Conservation (phyloP, 2,797 vertebrate species). For the Acestrorhynchus altus region DNA sequence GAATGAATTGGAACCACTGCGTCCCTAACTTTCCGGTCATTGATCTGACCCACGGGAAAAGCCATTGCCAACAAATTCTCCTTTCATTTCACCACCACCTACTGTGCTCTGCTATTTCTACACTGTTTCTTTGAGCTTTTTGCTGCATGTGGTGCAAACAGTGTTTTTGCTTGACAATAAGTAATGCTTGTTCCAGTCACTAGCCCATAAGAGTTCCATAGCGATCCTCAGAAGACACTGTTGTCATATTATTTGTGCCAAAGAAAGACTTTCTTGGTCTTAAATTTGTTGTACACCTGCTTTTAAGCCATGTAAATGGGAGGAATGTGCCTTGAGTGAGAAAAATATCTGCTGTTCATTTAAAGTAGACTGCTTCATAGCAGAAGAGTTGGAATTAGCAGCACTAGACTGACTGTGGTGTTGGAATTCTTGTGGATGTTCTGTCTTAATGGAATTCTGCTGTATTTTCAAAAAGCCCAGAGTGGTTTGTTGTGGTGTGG, state of each 20-base stretch:
- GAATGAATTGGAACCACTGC: no score
- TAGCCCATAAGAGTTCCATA: not conserved
- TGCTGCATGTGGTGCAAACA: not conserved
- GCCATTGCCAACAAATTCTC: no score
- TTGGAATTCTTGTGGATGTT: not conserved
- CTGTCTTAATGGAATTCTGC: not conserved
- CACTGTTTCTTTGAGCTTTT: not conserved
- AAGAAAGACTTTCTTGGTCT: conserved; percentile 28
- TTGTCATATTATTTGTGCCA: conserved; percentile 32
- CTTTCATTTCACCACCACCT: no score
- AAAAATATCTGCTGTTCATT: no score
- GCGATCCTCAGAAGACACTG: conserved; percentile 12
- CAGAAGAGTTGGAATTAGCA: not conserved
- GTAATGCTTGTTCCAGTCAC: not conserved
- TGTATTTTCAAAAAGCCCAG: no score
- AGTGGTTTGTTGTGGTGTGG: no score
- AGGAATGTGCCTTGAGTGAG: not conserved
- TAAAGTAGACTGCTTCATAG: not conserved
- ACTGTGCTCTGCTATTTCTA: conserved; percentile 26
- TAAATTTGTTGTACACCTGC: not conserved
- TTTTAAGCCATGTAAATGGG: not conserved
- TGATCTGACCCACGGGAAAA: no score
- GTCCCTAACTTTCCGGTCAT: no score
- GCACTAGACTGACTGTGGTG: not conserved
- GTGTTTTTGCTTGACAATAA: not conserved